Evolutionary conservation across 2,888 invertebrate species (phyloP).

Genomic region (Alloplasta piceator): DNA sequence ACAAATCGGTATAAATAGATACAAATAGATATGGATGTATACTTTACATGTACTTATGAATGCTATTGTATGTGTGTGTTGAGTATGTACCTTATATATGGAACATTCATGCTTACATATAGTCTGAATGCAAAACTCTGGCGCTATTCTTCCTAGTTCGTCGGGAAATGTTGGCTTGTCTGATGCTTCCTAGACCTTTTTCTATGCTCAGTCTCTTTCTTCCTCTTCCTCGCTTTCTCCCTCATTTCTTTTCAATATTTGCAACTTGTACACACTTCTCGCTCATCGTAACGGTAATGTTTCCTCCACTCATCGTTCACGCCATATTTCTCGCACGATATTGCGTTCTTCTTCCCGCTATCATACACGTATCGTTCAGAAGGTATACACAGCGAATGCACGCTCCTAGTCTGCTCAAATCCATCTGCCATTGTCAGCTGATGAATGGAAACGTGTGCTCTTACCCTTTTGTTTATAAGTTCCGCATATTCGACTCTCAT

Average conservation of each 20-base stretch:
- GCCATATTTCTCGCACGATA: constrained; percentile 19
- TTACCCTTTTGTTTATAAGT: neutral
- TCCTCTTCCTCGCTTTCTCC: too few relatives aligned
- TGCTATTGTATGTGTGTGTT: constrained; percentile 9
- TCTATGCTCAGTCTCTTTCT: constrained; percentile 1
- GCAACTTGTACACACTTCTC: neutral
- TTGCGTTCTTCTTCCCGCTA: constrained; percentile 1
- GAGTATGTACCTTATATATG: too few relatives aligned
- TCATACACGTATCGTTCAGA: constrained; percentile 9
- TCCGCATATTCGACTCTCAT: constrained; percentile 19
- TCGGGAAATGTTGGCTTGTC: constrained; percentile 21
- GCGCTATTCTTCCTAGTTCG: constrained; percentile 30
- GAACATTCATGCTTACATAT: too few relatives aligned
- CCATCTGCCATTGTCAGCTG: constrained; percentile 76
- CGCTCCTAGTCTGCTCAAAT: constrained; percentile 28
- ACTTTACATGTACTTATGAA: too few relatives aligned
- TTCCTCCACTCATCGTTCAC: constrained; percentile 14
- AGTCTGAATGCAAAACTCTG: constrained; percentile 13
- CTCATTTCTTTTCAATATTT: too few relatives aligned
- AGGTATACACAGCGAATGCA: too few relatives aligned
- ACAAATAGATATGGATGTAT: neutral
- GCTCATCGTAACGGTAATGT: constrained; percentile 13
- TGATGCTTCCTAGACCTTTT: constrained; percentile 10
- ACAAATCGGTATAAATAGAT: constrained; percentile 22
- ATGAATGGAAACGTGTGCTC: constrained; percentile 70